Evolutionary conservation across 1,140 invertebrate species (phyloP), one percentile per base, ranked within the genome.

Genomic region (Drosophila seguyi): DNA sequence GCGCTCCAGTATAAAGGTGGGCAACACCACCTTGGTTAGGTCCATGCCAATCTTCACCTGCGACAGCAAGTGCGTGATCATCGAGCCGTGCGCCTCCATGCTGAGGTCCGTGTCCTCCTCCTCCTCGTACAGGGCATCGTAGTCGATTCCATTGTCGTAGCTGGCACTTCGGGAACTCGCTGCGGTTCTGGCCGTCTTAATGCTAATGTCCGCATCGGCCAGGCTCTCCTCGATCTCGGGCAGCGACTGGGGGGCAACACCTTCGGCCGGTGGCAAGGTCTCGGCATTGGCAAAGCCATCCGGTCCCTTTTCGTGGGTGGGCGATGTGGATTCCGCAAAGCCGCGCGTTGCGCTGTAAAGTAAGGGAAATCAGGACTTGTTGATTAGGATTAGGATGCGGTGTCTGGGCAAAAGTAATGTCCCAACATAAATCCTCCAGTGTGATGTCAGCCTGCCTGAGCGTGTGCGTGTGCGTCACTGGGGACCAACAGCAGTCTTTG

Each of bases 41-140:
- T 99, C 98, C 98, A 99, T 99, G 50, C 98, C 98, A 90, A 99
- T 99, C 93, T 99, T 97, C 59, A 99, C 97, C 95, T 99, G 98
- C 29, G 98, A 99, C 55, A 99, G 93, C 16, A 99, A 94, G 93
- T 99, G 98, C 52, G 96, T 97, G 75, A 99, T 97, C 71, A 99
- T 97, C 50, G 97, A 99, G 52, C 98, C 98, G 93, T 99, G 98
- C 74, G 95, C 96, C 93, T 99, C 98, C 95, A 99, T 96, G 18
- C 97, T 97, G 82, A 96, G 94, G 91, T 97, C 97, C 81, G 95
- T 95, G 92, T 98, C 97, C 82, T 96, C 96, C 72, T 97, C 96
- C 86, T 97, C 96, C 92, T 98, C 97, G 93, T 98, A 98, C 25
- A 98, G 93, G 25, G 97, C 97, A 92, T 96, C 95, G 75, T 96